Conservation (phyloP, 2,797 vertebrate species). For the Euthynnus affinis region DNA sequence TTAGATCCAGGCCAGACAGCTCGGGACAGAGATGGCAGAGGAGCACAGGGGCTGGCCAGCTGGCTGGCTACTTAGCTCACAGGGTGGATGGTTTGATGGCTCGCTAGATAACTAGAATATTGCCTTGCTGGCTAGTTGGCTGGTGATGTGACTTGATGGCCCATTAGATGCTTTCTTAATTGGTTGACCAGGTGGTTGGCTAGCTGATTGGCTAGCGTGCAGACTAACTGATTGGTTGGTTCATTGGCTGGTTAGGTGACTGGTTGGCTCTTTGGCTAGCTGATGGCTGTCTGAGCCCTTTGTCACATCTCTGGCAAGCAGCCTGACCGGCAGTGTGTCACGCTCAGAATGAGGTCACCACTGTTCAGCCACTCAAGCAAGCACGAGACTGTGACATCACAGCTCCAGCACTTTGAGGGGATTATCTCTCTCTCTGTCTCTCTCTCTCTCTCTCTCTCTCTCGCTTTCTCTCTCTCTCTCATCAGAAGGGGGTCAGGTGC, state of each 20-base stretch:
- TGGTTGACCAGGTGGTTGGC: too few species aligned
- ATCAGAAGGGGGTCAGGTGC: constrained; percentile 32
- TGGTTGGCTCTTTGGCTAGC: background rate
- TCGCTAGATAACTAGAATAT: background rate
- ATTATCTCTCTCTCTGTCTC: constrained; percentile 13
- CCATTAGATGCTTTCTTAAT: background rate
- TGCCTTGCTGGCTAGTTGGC: background rate
- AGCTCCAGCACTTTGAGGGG: background rate
- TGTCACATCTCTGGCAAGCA: constrained; percentile 23
- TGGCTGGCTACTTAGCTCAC: constrained; percentile 13
- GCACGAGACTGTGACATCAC: constrained; percentile 55
- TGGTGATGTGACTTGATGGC: background rate
- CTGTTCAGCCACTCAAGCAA: background rate
- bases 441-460: background rate
- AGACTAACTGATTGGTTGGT: too few species aligned
- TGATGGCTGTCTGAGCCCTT: constrained; percentile 35
- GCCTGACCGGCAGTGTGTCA: constrained; percentile 32
- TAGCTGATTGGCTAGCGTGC: too few species aligned
- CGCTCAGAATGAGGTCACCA: constrained; percentile 51
- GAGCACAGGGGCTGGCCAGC: constrained; percentile 22
- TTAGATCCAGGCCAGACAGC: constrained; percentile 51
- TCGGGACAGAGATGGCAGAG: constrained; percentile 24
- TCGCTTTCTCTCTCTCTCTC: constrained; percentile 16
- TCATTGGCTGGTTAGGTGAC: background rate
- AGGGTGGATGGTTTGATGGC: background rate